These are phyloP conservation scores for Petrolisthes manimaculis DNA, from an alignment of 2,888 invertebrate genomes.

Conservation along the genomic window DNA sequence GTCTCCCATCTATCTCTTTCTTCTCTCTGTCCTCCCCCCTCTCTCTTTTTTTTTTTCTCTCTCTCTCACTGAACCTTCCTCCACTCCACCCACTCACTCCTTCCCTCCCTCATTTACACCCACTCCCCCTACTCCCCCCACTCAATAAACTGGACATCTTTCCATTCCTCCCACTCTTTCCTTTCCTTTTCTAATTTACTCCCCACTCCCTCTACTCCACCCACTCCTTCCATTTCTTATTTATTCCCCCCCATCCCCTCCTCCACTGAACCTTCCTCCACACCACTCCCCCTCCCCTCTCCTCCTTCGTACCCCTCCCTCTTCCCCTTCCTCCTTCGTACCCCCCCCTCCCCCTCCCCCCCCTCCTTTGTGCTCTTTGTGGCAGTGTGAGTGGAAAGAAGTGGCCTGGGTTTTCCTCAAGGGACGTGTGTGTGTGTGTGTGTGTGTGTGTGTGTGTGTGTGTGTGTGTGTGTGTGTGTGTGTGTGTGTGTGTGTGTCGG, in stretches of 20 bases:
- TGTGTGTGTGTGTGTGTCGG: background rate
- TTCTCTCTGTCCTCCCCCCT: background rate
- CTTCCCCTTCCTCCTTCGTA: background rate
- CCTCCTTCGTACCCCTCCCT: background rate
- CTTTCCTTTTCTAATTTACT: background rate
- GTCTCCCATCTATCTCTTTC: background rate
- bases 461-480: background rate
- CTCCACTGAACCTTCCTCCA: background rate
- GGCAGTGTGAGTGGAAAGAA: background rate
- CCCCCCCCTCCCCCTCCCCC: background rate
- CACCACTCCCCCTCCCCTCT: background rate
- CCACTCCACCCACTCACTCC: background rate
- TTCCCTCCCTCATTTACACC: background rate
- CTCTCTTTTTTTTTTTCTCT: background rate
- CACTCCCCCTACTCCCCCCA: background rate
- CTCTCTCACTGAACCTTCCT: background rate
- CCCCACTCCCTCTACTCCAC: background rate
- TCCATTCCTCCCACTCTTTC: background rate
- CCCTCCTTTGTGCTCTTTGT: background rate
- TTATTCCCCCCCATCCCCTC: background rate
- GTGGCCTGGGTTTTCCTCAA: background rate
- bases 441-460: background rate
- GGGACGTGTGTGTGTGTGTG: background rate
- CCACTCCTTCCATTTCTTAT: background rate
- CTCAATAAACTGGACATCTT: background rate